Percentiles rank a stretch among this genome's conserved stretches.
Evolutionary conservation across 2,797 vertebrate genomes (phyloP).

Genomic region (Chiropotes sagulatus): DNA sequence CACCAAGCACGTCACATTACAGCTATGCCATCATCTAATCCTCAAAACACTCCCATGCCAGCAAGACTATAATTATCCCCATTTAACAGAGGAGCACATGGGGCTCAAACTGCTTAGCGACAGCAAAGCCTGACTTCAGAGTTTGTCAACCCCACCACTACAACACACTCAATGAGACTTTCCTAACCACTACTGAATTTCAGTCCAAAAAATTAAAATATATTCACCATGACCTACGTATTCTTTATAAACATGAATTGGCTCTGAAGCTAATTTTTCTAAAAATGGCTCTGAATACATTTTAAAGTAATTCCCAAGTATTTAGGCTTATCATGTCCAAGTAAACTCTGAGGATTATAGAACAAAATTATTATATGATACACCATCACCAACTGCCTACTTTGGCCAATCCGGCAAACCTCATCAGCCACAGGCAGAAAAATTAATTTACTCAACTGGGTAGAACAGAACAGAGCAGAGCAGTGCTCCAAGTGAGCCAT

Average conservation of each 20-base stretch:
- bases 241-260: background rate
- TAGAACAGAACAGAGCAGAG: background rate
- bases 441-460: background rate
- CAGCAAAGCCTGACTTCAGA: background rate
- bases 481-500: background rate
- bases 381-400: background rate
- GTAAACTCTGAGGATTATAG: background rate
- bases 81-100: background rate
- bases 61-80: background rate
- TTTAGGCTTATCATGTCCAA: background rate
- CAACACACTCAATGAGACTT: background rate
- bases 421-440: background rate
- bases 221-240: background rate
- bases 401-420: background rate
- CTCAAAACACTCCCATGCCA: background rate
- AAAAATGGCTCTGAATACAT: background rate
- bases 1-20: fast-evolving
- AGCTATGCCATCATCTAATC: background rate
- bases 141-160: background rate
- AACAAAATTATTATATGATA: background rate
- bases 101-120: background rate
- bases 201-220: background rate
- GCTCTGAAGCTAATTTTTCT: background rate
- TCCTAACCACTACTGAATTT: background rate
- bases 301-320: constrained; percentile 5